Evolutionary conservation across 2,797 vertebrate species (phyloP), one percentile per base, ranked within the genome.

Genomic region (Sebastes cheni): DNA sequence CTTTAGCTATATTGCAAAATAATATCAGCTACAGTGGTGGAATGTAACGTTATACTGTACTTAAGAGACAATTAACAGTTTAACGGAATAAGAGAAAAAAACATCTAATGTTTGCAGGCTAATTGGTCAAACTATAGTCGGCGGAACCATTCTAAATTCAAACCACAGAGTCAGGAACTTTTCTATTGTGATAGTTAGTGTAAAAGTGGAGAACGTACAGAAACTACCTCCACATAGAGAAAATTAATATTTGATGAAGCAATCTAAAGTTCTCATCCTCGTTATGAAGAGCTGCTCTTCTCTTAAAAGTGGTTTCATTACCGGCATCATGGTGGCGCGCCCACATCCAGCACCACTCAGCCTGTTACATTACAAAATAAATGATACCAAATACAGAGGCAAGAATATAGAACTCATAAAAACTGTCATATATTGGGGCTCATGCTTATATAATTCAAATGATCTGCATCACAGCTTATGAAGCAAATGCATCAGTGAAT

Each of bases 191-290:
- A 73, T 72, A 72, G 69, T 81, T 22, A 68, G 13, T 39, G 13
- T 39, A 39, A 39, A 39, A 39, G 2, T 39, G 36, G 36, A 14
- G 36, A 13, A 39, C 36, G 36, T 39, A 39, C 36, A 39, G 30
- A 64, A 58, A 61, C 20, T 42, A 50, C 72, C 46, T 66, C 36
- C 67, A 62, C 23, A 68, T 4, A 59, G 25, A 72, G 39, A 29
- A 56, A 42, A 86, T 81, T 4, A 71, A 86, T 80, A 81, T 82
- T 83, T 89, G 74, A 87, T 86, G 68, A 82, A 67, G 52, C 46
- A 59, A 72, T 85, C 66, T 59, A 25, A 46, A 72, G 52, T 62
- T 30, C n/a, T 34, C 13, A 9, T 23, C 34, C 25, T 20, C 11
- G 1, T 76, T 34, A 34, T 72, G 55, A 69, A 30, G 62, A 73